Evolutionary conservation across 2,113 vertebrate species (phyloP).

Genomic region (Felis chaus): DNA sequence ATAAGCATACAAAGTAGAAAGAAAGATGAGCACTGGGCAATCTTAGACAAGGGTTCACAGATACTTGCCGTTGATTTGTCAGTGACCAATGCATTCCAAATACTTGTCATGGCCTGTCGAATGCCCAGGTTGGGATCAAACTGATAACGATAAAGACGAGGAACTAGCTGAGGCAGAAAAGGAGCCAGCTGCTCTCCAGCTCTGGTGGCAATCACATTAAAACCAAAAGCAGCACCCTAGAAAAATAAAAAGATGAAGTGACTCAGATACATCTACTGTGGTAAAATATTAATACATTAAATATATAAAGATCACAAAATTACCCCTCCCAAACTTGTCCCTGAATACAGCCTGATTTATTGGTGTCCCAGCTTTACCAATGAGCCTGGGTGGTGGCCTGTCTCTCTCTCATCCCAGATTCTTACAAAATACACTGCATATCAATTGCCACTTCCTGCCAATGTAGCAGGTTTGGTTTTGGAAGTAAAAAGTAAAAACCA

Average conservation of each 20-base stretch:
- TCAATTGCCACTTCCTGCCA: background rate
- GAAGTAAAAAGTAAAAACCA: background rate
- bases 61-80: slow-evolving; percentile 92
- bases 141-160: slow-evolving; percentile 97
- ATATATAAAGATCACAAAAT: background rate
- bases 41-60: background rate
- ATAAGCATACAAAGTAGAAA: background rate
- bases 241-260: slow-evolving; percentile 11
- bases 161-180: slow-evolving; percentile 94
- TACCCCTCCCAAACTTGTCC: background rate
- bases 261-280: background rate
- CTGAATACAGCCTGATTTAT: background rate
- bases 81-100: slow-evolving; percentile 97
- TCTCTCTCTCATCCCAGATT: background rate
- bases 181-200: slow-evolving; percentile 96
- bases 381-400: too few relatives aligned
- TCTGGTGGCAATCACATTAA: slow-evolving; percentile 96
- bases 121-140: slow-evolving; percentile 98
- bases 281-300: background rate
- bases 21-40: background rate
- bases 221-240: slow-evolving; percentile 98
- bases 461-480: background rate
- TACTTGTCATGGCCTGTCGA: slow-evolving; percentile 98
- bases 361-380: background rate
- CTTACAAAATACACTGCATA: background rate